Conservation (phyloP, 2,797 vertebrate species). For the Poecilia wingei region DNA sequence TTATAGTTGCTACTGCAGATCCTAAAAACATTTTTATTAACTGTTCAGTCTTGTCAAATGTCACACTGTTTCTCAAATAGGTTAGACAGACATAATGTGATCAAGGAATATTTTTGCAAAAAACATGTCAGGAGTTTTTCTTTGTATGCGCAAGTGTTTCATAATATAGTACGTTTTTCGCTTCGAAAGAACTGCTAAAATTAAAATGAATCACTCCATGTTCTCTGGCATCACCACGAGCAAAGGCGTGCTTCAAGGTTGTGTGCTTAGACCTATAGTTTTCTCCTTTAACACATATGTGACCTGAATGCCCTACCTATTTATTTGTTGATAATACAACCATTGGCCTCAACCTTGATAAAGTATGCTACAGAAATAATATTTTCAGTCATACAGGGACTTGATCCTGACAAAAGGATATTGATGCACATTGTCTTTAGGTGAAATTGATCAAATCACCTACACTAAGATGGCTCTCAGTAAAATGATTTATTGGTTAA, state of each 20-base stretch:
- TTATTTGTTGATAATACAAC: not conserved
- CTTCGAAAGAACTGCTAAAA: not conserved
- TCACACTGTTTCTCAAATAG: conserved; percentile 16
- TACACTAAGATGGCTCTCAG: not conserved
- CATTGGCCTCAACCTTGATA: not conserved
- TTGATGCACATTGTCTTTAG: not conserved
- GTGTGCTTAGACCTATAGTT: not conserved
- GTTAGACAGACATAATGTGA: not conserved
- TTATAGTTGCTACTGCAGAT: conserved; percentile 34
- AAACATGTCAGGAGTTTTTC: not conserved
- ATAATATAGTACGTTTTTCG: not conserved
- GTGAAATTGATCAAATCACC: not conserved
- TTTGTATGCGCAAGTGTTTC: not conserved
- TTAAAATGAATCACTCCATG: not conserved
- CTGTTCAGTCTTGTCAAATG: conserved; percentile 12
- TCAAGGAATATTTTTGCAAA: conserved; percentile 3
- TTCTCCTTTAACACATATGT: not conserved
- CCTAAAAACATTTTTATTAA: conserved; percentile 19
- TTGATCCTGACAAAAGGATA: not conserved
- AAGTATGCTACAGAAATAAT: not conserved
- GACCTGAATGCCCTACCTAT: not conserved
- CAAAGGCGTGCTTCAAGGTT: not conserved
- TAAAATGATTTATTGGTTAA: not conserved
- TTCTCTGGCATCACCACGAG: not conserved
- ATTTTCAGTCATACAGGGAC: not conserved